These are phyloP conservation scores for Pyrgus malvae DNA, from an alignment of 2,888 invertebrate species.

Conservation along the genomic window DNA sequence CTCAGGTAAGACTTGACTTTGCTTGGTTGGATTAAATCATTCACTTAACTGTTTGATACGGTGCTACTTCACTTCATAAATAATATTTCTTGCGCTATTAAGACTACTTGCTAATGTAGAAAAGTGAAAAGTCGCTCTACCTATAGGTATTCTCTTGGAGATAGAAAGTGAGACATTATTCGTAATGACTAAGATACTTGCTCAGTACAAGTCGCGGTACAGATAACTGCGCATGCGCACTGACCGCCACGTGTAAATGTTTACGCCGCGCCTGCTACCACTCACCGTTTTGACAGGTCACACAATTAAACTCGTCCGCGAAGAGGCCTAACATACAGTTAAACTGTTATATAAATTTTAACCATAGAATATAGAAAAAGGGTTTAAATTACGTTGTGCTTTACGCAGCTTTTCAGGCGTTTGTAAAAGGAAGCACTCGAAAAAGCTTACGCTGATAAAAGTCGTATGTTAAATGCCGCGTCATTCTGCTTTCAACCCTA, in stretches of 20 bases:
- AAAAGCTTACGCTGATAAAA: slow-evolving; percentile 24
- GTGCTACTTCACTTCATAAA: no score
- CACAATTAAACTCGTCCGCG: slow-evolving; percentile 36
- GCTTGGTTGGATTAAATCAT: no score
- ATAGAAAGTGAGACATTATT: neutral
- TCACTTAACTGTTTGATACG: no score
- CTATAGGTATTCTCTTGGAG: neutral
- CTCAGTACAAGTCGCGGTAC: slow-evolving; percentile 10
- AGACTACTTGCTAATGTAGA: neutral
- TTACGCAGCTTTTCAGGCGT: slow-evolving; percentile 1
- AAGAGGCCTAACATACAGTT: slow-evolving; percentile 28
- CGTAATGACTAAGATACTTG: slow-evolving; percentile 5
- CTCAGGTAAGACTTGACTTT: no score
- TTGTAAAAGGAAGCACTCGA: slow-evolving; percentile 26
- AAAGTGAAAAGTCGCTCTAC: neutral
- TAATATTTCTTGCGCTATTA: neutral
- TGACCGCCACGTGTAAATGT: slow-evolving; percentile 59
- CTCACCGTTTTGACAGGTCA: slow-evolving; percentile 72
- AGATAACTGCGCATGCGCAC: slow-evolving; percentile 31
- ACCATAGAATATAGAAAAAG: neutral
- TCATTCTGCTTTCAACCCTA: slow-evolving; percentile 29
- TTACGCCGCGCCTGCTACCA: slow-evolving; percentile 73
- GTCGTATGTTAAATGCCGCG: slow-evolving; percentile 23
- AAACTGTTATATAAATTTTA: slow-evolving; percentile 21
- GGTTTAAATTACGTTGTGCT: slow-evolving; percentile 28